Conservation (phyloP, 2,113 vertebrate species). For the Rafetus swinhoei region DNA sequence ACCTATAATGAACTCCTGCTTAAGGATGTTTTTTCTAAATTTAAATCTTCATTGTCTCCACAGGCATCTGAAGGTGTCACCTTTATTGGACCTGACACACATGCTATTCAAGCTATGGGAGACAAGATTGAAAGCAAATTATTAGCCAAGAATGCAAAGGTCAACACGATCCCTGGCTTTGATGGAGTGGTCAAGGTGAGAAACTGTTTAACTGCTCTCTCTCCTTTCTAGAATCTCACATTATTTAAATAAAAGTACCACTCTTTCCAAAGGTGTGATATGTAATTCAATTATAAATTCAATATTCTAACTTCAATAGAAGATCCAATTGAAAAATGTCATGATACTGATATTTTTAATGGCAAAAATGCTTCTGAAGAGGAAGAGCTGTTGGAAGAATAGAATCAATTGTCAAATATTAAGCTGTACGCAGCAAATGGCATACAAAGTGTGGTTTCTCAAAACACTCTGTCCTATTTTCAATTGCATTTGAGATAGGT, state of each 20-base stretch:
- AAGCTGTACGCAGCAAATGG: neutral
- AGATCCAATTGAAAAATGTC: conserved; percentile 10
- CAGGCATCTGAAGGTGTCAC: conserved; percentile 91
- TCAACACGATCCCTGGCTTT: conserved; percentile 97
- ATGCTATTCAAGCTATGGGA: conserved; percentile 94
- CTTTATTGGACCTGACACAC: conserved; percentile 94
- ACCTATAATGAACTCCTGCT: conserved; percentile 66
- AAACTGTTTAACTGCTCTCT: conserved; percentile 54
- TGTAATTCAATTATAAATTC: conserved; percentile 33
- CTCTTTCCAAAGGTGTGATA: conserved; percentile 21
- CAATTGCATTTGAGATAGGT: neutral
- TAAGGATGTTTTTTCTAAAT: conserved; percentile 74
- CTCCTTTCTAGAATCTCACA: neutral
- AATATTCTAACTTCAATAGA: neutral
- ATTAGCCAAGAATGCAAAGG: conserved; percentile 94
- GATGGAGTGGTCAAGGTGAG: conserved; percentile 97
- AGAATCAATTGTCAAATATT: neutral
- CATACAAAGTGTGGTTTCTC: neutral
- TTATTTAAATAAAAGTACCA: conserved; percentile 15
- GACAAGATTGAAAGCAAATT: conserved; percentile 99
- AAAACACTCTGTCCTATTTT: neutral
- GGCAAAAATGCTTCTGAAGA: neutral
- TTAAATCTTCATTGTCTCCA: conserved; percentile 86
- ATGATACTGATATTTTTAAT: neutral
- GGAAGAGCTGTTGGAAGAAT: neutral